phyloP scores from a whole-genome alignment of 2,113 vertebrate genomes.

The Proteles cristata region DNA sequence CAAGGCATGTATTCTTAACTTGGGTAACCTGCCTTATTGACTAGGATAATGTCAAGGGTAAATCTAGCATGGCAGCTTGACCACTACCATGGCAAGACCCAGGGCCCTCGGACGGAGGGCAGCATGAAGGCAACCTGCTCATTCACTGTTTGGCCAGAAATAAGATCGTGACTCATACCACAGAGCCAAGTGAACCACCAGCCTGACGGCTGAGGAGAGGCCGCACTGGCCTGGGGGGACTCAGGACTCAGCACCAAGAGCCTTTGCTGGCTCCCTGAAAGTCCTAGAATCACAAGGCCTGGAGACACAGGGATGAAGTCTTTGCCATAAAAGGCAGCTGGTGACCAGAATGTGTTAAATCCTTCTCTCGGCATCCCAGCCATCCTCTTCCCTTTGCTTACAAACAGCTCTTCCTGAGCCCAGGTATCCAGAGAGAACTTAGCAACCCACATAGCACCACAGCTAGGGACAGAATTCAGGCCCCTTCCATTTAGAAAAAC shows the following conservation, averaged over 20 bases:
- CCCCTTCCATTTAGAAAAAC: background rate
- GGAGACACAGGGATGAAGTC: fast-evolving
- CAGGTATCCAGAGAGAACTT: background rate
- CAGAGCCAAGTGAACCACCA: too few relatives aligned
- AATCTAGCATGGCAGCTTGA: background rate
- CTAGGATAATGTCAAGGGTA: background rate
- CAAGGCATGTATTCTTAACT: background rate
- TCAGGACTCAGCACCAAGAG: background rate
- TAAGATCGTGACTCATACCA: background rate
- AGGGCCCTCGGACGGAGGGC: background rate
- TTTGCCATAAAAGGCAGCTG: background rate
- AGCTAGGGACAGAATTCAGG: background rate
- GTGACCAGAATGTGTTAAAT: background rate
- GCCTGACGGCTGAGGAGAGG: fast-evolving
- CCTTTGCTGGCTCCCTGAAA: background rate
- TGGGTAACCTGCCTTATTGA: background rate
- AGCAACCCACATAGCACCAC: background rate
- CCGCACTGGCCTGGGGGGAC: background rate
- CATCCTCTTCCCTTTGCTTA: background rate
- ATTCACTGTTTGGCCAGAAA: background rate
- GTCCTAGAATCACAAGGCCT: background rate
- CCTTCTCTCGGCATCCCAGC: background rate
- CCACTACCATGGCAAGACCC: background rate
- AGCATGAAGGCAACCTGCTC: background rate
- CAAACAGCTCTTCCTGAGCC: background rate